These are phyloP conservation scores for Rhinogobius similis DNA, from an alignment of 2,113 vertebrate species.

Conservation along the genomic window DNA sequence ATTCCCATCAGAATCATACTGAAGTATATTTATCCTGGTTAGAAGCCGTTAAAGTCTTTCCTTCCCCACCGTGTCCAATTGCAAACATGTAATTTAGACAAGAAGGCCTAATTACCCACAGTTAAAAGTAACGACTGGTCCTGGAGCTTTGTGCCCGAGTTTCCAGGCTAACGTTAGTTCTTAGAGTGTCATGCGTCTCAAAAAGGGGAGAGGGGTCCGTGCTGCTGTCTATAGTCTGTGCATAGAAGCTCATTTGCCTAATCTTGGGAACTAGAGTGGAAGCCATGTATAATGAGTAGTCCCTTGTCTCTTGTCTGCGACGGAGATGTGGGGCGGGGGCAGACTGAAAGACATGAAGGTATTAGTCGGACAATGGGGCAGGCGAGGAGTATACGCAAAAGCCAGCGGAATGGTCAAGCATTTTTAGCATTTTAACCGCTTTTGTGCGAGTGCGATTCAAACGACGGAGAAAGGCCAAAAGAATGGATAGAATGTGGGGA, in stretches of 20 bases:
- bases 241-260: slow-evolving; percentile 82
- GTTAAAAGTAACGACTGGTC: slow-evolving; percentile 8
- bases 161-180: slow-evolving; percentile 31
- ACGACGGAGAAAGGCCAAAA: slow-evolving; percentile 38
- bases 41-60: slow-evolving; percentile 1
- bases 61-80: slow-evolving; percentile 2
- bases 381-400: slow-evolving; percentile 76
- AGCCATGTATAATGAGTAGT: slow-evolving; percentile 77
- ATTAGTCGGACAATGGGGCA: slow-evolving; percentile 78
- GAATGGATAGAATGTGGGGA: slow-evolving; percentile 29
- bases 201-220: slow-evolving; percentile 57
- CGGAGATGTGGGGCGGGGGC: slow-evolving; percentile 34
- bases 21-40: slow-evolving; percentile 8
- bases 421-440: slow-evolving; percentile 69
- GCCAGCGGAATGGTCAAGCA: slow-evolving; percentile 76
- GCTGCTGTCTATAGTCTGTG: slow-evolving; percentile 69
- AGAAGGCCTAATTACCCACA: slow-evolving; percentile 1
- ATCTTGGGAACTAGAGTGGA: slow-evolving; percentile 85
- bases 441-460: slow-evolving; percentile 64
- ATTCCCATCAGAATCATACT: background rate
- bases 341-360: slow-evolving; percentile 79
- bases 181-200: slow-evolving; percentile 50
- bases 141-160: slow-evolving; percentile 11
- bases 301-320: slow-evolving; percentile 74
- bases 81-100: slow-evolving; percentile 10